phyloP scores from a whole-genome alignment of 2,797 vertebrate species.

The Typhlichthys subterraneus region DNA sequence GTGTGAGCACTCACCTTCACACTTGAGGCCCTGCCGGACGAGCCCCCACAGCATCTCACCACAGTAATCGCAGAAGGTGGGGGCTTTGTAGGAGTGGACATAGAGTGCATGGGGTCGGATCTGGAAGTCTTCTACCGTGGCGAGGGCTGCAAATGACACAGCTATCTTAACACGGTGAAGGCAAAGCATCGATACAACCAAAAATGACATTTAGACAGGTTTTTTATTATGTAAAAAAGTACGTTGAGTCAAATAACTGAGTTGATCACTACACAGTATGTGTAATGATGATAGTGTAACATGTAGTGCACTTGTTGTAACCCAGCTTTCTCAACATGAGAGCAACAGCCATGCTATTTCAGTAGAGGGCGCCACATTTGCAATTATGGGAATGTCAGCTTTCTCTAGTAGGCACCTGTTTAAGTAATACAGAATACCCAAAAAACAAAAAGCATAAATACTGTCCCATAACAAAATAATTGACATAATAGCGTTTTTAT shows the following conservation, averaged over 20 bases:
- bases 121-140: constrained; percentile 98
- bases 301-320: too few species aligned
- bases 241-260: too few species aligned
- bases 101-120: constrained; percentile 96
- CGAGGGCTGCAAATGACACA: constrained; percentile 84
- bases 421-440: constrained; percentile 22
- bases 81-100: constrained; percentile 97
- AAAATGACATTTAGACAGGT: constrained; percentile 13
- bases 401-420: constrained; percentile 3
- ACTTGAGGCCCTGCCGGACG: constrained; percentile 96
- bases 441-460: neutral
- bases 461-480: constrained; percentile 3
- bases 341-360: constrained; percentile 37
- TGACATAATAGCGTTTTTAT: too few species aligned
- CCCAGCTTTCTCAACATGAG: neutral
- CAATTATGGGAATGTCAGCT: constrained; percentile 4
- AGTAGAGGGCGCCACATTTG: constrained; percentile 65
- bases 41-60: constrained; percentile 99
- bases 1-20: constrained; percentile 84
- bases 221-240: too few species aligned
- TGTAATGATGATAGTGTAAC: too few species aligned
- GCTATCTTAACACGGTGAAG: constrained; percentile 31
- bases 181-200: constrained; percentile 21
- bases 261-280: too few species aligned
- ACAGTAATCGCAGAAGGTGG: constrained; percentile 98